Evolutionary conservation across 2,797 vertebrate species (phyloP).

Genomic region (Macroramphosus scolopax): DNA sequence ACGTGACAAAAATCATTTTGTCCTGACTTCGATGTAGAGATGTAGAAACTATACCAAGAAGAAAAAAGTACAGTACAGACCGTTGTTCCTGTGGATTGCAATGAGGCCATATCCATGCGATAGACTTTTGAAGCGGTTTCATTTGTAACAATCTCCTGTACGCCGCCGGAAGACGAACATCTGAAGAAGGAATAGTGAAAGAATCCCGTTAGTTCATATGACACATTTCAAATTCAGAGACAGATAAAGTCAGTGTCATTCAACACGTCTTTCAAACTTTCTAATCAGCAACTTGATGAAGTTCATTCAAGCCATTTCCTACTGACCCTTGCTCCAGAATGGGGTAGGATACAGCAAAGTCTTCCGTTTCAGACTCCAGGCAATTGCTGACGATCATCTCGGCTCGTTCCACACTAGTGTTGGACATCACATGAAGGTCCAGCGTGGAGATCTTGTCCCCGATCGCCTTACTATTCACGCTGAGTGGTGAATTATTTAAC

Average conservation of each 20-base stretch:
- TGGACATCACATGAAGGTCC: conserved; percentile 67
- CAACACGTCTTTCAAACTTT: too few species aligned
- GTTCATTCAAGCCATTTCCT: too few species aligned
- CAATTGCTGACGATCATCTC: conserved; percentile 64
- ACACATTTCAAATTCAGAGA: conserved; percentile 3
- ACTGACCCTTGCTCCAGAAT: conserved; percentile 68
- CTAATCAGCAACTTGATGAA: too few species aligned
- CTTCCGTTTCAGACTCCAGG: conserved; percentile 43
- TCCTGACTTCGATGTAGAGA: too few species aligned
- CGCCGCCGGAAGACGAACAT: conserved; percentile 33
- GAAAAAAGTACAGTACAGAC: conserved; percentile 44
- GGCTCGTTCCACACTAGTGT: conserved; percentile 35
- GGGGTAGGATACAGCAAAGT: conserved; percentile 31
- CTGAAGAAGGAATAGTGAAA: conserved; percentile 41
- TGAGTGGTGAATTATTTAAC: background rate
- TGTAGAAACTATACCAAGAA: too few species aligned
- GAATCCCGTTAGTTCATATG: background rate
- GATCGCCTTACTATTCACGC: fast-evolving
- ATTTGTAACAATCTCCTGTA: conserved; percentile 47
- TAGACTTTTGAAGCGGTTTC: conserved; percentile 44
- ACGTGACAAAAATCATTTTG: too few species aligned
- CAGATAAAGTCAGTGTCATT: too few species aligned
- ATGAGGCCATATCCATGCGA: conserved; percentile 45
- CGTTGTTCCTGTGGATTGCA: conserved; percentile 3
- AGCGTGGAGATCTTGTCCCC: conserved; percentile 27